Base-by-base conservation (phyloP, 2,888 invertebrate species). In the Raillietiella orientalis region DNA sequence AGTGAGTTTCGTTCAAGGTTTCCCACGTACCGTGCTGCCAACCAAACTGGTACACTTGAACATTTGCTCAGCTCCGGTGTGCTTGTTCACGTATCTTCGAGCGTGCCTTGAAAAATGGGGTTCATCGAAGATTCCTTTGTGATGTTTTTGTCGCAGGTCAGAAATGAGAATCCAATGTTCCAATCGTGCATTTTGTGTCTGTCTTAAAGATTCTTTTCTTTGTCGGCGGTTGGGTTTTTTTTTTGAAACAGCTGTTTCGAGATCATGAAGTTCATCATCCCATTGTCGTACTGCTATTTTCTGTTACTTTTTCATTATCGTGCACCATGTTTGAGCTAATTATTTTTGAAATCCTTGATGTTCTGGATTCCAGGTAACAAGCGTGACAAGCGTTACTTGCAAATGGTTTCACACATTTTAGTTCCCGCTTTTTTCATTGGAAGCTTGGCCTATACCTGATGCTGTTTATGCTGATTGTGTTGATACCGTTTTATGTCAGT, bases 321-420 rank as follows among this genome's bases (percentile, higher is more conserved):
- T 84, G 93, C 41, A 82, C 87, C 3, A 84, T 96, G 82, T 99
- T 96, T 49, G 93, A 96, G 46, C 53, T 96, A 29, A 93, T 96
- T 32, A 99, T 99, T 43, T 99, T 99, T 52, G 96, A 99, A 55
- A 96, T 96, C 35, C 56, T 90, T 30, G 87, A 74, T 16, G 62
- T 87, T 34, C 52, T 96, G 33, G 79, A 87, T 43, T 62, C 75
- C 12, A 72, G 71, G 71, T 87, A 58, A 36, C 43, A 34, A 41
- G 35, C 13, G n/a, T 14, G 12, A n/a, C 5, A 13, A 14, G 24
- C 9, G 27, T 21, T 24, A 4, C 22, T 27, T 31, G 25, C 31
- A 22, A 26, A 13, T 25, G 10, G 11, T 2, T 4, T 17, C 16
- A 22, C 9, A 13, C 6, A 24, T 48, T 55, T 34, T 47, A 82